Evolutionary conservation across 1,140 invertebrate species (phyloP), one percentile per base, ranked within the genome.

Genomic region (Drosophila punjabiensis): DNA sequence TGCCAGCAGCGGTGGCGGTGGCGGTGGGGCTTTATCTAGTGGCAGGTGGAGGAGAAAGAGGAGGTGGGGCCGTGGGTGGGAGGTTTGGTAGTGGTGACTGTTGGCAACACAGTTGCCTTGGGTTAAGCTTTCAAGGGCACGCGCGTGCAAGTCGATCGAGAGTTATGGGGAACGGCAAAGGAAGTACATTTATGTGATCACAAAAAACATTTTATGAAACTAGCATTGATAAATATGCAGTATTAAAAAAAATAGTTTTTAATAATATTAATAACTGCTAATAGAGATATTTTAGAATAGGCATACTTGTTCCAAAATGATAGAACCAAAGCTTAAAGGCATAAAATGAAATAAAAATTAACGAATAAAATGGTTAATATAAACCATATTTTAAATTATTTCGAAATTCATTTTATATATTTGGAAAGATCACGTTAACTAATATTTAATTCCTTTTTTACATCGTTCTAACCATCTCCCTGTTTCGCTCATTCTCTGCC

Each of bases 111-210:
- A 73, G 59, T 47, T 69, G 58, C 66, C 80, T 73, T 91, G 83
- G 87, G 88, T 91, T 86, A 91, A 91, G 70, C 78, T 91, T 91
- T 91, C 88, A 91, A 91, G 88, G 88, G 88, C 88, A 91, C 81
- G 83, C 88, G 81, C 69, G 71, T 80, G 82, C 79, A 69, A n/a
- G 33, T 59, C 16, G 41, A 30, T 35, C 28, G 32, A 48, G 56
- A 55, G 52, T 55, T 39, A 14, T 1, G 20, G 14, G 24, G 24
- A 24, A 32, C 37, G 35, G 43, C 37, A 53, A 39, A 13, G 39
- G 20, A 4, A 65, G 56, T 41, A 32, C 28, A 18, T 37, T 4
- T 16, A 11, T 37, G 33, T 16, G 18, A 24, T 5, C 0, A 39
- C 47, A 37, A 11, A 14, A 55, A 32, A 8, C 8, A 4, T 33